Base-by-base conservation (phyloP, 2,888 invertebrate genomes). In the Agrenia bidenticulata region DNA sequence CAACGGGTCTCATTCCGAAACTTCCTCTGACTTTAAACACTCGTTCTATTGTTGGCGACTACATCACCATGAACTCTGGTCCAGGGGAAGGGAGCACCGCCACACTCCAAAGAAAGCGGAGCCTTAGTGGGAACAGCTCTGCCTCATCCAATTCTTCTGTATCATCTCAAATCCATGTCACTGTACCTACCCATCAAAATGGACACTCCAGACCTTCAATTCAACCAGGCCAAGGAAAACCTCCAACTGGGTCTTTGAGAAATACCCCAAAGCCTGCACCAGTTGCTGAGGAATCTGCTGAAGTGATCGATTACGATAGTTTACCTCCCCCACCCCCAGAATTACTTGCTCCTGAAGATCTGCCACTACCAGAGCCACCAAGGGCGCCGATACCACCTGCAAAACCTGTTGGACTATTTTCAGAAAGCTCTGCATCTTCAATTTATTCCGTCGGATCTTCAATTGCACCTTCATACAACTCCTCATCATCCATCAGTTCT, bases 1-100 rank as follows among this genome's bases (percentile, higher is more conserved):
- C 77, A 54, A 78, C 78, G 24, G 73, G 59, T 17, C 90, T 92
- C 88, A 91, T 91, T 79, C 93, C 94, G 7, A 93, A 92, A 80
- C 85, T 94, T 56, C 94, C 94, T 0, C 80, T 94, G 70, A 94
- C 94, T 2, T 90, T 90, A 78, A 94, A 93, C 81, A 94, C 94
- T 1, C 84, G 94, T 15, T 92, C 92, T 78, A 82, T 94, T 64
- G 71, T 75, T 26, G 72, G 75, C 17, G 93, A 93, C 78, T 92
- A 94, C 79, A 92, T 90, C 77, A 91, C 88, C 1, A 91, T 92
- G 78, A 76, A 76, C 27, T 69, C 77, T 4, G 75, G 75, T 63
- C n/a, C n/a, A n/a, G 70, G 76, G 26, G 72, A 70, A 24, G 69
- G 75, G 42, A 73, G 66, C n/a, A 76, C 77, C 2, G 67, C 77